Evolutionary conservation across 2,888 invertebrate genomes (phyloP).

Genomic region (Callosobruchus maculatus): DNA sequence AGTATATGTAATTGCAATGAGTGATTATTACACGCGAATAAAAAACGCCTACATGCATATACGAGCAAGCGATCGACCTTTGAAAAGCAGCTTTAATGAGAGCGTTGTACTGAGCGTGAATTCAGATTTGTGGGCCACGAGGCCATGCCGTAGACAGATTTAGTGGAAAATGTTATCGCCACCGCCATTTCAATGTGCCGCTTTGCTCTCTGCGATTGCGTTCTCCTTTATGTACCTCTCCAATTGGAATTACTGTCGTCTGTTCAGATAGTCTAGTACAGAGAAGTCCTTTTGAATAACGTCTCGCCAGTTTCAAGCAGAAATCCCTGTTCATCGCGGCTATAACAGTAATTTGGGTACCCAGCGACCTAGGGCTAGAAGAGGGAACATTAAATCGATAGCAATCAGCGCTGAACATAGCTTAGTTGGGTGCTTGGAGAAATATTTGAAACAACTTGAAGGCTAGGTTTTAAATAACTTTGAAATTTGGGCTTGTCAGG

Average conservation of each 20-base stretch:
- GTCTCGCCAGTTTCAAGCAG: too few relatives aligned
- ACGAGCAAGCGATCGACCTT: neutral
- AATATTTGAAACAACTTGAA: too few relatives aligned
- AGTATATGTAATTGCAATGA: neutral
- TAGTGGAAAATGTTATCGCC: constrained; percentile 21
- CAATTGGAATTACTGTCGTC: neutral
- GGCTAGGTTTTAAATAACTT: too few relatives aligned
- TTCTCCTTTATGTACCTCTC: neutral
- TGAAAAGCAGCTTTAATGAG: neutral
- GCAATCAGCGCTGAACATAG: too few relatives aligned
- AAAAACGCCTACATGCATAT: neutral
- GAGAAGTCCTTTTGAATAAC: neutral
- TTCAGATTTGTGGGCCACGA: constrained; percentile 22
- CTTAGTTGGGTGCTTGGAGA: too few relatives aligned
- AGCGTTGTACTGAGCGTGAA: constrained; percentile 11
- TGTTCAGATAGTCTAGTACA: neutral
- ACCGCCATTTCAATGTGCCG: neutral
- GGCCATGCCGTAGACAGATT: constrained; percentile 24
- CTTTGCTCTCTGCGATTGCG: neutral
- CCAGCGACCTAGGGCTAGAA: too few relatives aligned
- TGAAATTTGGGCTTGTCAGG: too few relatives aligned
- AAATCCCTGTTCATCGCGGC: too few relatives aligned
- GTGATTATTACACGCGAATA: neutral
- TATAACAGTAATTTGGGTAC: too few relatives aligned
- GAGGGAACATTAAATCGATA: too few relatives aligned